Evolutionary conservation across 2,113 vertebrate species (phyloP).

Genomic region (Ptyas mucosa): DNA sequence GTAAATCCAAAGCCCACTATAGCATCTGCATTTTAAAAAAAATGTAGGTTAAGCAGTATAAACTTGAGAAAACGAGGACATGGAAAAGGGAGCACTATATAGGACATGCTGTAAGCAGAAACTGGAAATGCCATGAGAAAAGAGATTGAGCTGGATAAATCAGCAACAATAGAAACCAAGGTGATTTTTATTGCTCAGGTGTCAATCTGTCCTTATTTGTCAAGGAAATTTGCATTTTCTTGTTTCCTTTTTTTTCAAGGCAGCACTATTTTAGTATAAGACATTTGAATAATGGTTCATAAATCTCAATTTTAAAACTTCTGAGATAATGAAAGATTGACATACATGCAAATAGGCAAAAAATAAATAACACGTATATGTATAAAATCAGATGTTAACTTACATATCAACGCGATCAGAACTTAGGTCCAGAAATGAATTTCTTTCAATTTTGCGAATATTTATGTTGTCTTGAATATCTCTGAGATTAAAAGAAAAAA

Average conservation of each 20-base stretch:
- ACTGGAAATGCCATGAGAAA: not conserved
- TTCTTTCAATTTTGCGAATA: slow-evolving; percentile 70
- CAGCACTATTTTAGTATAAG: not conserved
- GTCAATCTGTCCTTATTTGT: not conserved
- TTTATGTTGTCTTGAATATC: slow-evolving; percentile 82
- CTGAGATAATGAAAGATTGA: not conserved
- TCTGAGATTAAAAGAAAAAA: slow-evolving; percentile 65
- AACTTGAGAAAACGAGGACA: not conserved
- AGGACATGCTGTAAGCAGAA: not conserved
- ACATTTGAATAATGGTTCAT: not conserved
- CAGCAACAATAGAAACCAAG: not conserved
- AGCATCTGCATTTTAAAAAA: not conserved
- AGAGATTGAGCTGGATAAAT: not conserved
- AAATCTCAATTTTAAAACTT: not conserved
- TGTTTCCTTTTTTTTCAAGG: not conserved
- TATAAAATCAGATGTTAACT: slow-evolving; percentile 54
- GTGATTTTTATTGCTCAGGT: not conserved
- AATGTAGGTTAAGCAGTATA: not conserved
- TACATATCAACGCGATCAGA: slow-evolving; percentile 74
- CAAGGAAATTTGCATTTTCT: not conserved
- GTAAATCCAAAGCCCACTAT: not conserved
- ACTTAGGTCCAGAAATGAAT: slow-evolving; percentile 76
- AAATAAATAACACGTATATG: not conserved
- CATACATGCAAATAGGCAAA: not conserved
- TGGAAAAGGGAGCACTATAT: not conserved